Base-by-base conservation (phyloP, 35 echinoderm and acorn worm genomes). In the Hemicentrotus pulcherrimus region DNA sequence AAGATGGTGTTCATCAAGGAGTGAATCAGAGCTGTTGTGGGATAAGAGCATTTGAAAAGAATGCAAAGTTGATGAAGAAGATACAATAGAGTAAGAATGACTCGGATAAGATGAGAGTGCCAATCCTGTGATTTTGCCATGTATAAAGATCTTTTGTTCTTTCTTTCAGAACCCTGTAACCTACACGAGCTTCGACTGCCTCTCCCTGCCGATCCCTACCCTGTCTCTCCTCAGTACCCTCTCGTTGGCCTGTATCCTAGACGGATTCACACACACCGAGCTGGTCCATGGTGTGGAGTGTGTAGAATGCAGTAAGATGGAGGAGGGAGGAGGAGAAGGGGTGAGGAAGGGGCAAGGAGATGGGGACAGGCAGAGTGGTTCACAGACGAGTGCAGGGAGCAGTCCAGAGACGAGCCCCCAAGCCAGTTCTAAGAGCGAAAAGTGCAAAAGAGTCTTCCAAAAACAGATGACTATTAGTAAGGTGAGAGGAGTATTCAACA, bases 401-500 rank as follows among this genome's bases (percentile, higher is more conserved):
- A 47, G 88, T 90, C 88, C 88, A 32, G 19, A 94, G 86, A 94
- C 48, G 52, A 78, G 65, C 19, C 65, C 65, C 18, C 65, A 78
- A n/a, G 18, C 65, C 65, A 28, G 65, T 22, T 78, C 47, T 91
- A 94, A 88, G 91, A 95, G 35, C 35, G 35, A 61, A 16, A 94
- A 31, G 41, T 96, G 95, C 46, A 96, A 86, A 86, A 91, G 96
- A 90, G 91, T 86, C 94, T 97, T 94, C 58, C 89, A 94, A 94
- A 98, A 98, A 94, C 96, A 98, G 93, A 96, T 97, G 96, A 98
- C 97, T 28, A 95, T 98, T 92, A 96, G 96, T 85, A 98, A 98
- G 96, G 97, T 98, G 94, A 32, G 33, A 32, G 48, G 47, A 46
- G 48, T 95, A 78, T 78, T 78, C 22, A 78, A 28, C 5, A 78